Evolutionary conservation across 2,797 vertebrate species (phyloP).

Genomic region (Sarcoramphus papa): DNA sequence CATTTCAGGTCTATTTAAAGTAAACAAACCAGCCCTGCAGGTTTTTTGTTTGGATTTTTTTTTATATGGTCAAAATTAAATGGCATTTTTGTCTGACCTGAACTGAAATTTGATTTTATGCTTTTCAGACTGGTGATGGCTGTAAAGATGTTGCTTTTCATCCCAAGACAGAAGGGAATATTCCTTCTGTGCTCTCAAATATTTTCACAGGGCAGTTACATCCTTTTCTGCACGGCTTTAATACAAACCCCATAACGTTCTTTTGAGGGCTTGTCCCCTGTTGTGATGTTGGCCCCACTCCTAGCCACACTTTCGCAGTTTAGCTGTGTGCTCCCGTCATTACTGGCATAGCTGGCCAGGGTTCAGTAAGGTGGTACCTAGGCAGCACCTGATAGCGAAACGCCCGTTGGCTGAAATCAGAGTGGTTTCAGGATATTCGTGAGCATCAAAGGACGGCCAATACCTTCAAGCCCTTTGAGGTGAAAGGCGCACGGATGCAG

Average conservation of each 20-base stretch:
- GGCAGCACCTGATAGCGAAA: not conserved
- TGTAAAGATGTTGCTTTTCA: not conserved
- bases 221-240: not conserved
- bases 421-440: not conserved
- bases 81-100: not conserved
- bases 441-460: not conserved
- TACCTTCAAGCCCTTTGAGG: not conserved
- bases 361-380: not conserved
- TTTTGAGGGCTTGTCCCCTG: not conserved
- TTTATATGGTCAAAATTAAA: not conserved
- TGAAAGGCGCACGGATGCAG: not conserved
- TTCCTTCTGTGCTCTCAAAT: not conserved
- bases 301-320: not conserved
- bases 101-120: not conserved
- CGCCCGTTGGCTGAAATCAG: accelerated
- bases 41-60: not conserved
- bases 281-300: not conserved
- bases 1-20: not conserved
- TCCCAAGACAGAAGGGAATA: not conserved
- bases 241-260: accelerated
- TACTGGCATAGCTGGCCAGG: not conserved
- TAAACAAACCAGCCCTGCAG: not conserved
- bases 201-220: not conserved
- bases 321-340: not conserved
- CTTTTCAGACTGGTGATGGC: not conserved